These are phyloP conservation scores for Digitonthophagus gazella DNA, from an alignment of 2,888 invertebrate species.

Conservation along the genomic window DNA sequence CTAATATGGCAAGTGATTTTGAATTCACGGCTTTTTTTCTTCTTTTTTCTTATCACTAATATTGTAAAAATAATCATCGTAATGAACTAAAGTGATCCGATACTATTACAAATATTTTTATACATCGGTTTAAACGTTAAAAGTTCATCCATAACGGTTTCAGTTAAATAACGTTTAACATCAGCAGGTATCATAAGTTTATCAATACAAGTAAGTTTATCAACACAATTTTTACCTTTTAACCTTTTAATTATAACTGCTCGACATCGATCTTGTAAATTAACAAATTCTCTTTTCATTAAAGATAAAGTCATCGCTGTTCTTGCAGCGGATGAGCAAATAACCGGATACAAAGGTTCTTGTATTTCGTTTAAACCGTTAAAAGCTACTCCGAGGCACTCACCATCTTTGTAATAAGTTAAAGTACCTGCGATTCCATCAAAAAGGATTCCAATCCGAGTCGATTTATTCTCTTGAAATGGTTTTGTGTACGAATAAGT, in stretches of 20 bases:
- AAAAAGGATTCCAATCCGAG: constrained; percentile 66
- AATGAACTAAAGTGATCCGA: constrained; percentile 23
- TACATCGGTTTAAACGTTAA: constrained; percentile 46
- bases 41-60: constrained; percentile 2
- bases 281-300: constrained; percentile 62
- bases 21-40: constrained; percentile 35
- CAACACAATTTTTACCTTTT: constrained; percentile 53
- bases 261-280: constrained; percentile 67
- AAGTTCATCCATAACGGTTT: constrained; percentile 52
- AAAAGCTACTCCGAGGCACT: constrained; percentile 69
- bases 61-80: neutral
- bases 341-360: constrained; percentile 65
- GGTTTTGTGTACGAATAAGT: constrained; percentile 64
- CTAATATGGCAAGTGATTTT: constrained; percentile 37
- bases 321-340: constrained; percentile 72
- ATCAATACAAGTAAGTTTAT: constrained; percentile 56
- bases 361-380: constrained; percentile 61
- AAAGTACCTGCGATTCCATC: constrained; percentile 68
- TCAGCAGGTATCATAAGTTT: constrained; percentile 59
- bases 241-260: constrained; percentile 61
- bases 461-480: constrained; percentile 67
- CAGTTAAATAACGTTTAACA: constrained; percentile 58
- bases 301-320: constrained; percentile 67
- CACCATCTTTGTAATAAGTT: constrained; percentile 69
- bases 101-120: constrained; percentile 37